A percentile compares a stretch with the other conserved stretches of the same genome.
These are phyloP conservation scores for Bolborhynchus lineola DNA, from an alignment of 2,113 vertebrate species.

Conservation along the genomic window DNA sequence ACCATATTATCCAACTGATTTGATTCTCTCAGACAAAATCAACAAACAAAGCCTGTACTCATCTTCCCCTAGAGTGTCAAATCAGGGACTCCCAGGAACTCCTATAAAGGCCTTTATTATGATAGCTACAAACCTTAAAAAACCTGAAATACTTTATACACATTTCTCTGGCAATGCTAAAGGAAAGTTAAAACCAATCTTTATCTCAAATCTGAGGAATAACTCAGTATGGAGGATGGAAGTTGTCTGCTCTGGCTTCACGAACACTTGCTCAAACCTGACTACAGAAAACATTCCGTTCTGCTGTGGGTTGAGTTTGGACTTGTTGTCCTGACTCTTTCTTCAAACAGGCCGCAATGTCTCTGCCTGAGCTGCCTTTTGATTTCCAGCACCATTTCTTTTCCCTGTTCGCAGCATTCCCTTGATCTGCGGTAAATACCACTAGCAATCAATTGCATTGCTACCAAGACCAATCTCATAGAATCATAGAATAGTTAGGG, in stretches of 20 bases:
- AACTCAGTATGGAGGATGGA: background rate
- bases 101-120: background rate
- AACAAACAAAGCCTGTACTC: background rate
- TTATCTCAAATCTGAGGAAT: background rate
- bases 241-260: background rate
- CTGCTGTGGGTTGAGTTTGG: background rate
- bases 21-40: background rate
- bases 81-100: background rate
- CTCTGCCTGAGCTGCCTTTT: background rate
- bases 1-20: background rate
- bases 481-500: no score
- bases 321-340: fast-evolving
- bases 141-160: background rate
- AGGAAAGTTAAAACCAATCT: background rate
- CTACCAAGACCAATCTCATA: background rate
- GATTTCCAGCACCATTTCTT: background rate
- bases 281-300: background rate
- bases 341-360: background rate
- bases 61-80: background rate
- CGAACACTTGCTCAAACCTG: background rate
- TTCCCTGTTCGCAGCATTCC: background rate
- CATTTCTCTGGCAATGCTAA: background rate
- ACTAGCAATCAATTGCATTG: background rate
- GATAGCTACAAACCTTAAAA: background rate
- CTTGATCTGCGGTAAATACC: background rate